Conservation (phyloP, 2,888 invertebrate genomes). For the Homarus gammarus region DNA sequence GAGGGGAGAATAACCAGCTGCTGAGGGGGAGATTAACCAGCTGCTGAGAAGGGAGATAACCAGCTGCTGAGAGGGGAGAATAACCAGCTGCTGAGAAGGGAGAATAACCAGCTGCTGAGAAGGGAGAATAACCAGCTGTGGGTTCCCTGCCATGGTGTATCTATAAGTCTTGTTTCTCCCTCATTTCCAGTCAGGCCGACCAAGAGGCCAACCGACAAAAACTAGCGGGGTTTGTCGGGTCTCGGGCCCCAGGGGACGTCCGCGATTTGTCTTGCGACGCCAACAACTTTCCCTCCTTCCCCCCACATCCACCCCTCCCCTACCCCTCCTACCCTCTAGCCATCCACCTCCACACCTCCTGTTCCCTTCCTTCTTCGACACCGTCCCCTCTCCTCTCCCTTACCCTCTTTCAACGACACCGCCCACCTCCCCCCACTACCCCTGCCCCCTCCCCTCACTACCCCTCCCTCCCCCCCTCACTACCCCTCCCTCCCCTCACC, state of each 20-base stretch:
- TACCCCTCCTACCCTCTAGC: neutral
- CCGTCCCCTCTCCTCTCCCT: slow-evolving; percentile 12
- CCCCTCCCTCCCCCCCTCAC: slow-evolving; percentile 9
- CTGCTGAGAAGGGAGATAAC: neutral
- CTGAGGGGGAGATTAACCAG: neutral
- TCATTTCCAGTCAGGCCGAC: slow-evolving; percentile 55
- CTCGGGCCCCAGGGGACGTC: slow-evolving; percentile 34
- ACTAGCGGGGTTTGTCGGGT: slow-evolving; percentile 14
- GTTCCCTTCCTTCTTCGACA: neutral
- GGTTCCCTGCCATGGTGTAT: slow-evolving; percentile 38
- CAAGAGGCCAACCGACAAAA: slow-evolving; percentile 42
- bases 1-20: neutral
- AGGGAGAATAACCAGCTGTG: too few relatives aligned
- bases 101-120: neutral
- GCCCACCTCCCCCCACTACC: neutral
- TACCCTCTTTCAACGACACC: neutral
- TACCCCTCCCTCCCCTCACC: neutral
- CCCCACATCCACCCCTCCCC: neutral
- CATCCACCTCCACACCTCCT: neutral
- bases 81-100: neutral
- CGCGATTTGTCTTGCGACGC: slow-evolving; percentile 63
- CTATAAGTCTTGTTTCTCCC: slow-evolving; percentile 51
- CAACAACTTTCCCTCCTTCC: slow-evolving; percentile 5
- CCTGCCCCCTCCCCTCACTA: neutral
- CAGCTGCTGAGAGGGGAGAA: neutral